Percentiles rank a stretch among this genome's conserved stretches.
phyloP scores from a whole-genome alignment of 1,140 invertebrate genomes.

The Bombus ignitus region DNA sequence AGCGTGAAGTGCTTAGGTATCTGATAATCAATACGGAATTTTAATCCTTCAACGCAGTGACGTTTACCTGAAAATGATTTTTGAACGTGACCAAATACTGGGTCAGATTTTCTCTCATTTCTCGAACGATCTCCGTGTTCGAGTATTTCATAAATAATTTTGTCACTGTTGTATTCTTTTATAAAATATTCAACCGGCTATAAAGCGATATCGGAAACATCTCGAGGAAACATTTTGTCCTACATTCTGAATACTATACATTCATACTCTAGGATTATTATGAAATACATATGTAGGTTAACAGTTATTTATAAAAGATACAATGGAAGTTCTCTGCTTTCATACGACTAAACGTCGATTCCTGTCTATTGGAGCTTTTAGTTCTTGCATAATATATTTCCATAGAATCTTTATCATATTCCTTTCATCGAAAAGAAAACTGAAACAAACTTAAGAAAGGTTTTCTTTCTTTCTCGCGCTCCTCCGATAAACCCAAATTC shows the following conservation, averaged over 20 bases:
- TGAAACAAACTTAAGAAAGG: no score
- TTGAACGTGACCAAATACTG: background rate
- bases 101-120: background rate
- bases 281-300: background rate
- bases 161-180: background rate
- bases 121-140: background rate
- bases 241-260: background rate
- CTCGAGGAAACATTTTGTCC: conserved; percentile 4
- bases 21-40: no score
- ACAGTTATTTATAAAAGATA: background rate
- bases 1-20: no score
- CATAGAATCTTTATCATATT: background rate
- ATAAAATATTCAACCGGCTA: conserved; percentile 7
- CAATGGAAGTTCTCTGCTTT: background rate
- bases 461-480: no score
- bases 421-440: no score
- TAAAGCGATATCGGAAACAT: conserved; percentile 23
- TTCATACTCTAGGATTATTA: background rate
- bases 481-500: background rate
- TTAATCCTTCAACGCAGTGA: no score
- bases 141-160: background rate
- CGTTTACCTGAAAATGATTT: background rate
- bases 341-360: background rate
- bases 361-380: background rate
- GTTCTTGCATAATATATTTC: background rate